Conservation (phyloP, 2,888 invertebrate species). For the Thera britannica region DNA sequence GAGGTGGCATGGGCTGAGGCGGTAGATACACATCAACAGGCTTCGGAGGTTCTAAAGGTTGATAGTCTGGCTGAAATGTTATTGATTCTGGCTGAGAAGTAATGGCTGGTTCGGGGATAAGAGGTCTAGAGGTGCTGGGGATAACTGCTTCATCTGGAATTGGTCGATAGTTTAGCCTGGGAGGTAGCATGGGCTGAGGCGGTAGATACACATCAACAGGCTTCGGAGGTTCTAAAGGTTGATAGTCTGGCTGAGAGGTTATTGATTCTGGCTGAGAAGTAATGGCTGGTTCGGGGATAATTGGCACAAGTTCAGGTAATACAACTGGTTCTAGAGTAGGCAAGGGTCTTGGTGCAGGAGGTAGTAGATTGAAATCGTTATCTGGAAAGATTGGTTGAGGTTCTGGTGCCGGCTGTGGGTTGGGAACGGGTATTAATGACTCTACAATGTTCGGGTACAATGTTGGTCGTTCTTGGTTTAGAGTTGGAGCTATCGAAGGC, state of each 20-base stretch:
- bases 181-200: no score
- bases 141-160: no score
- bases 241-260: background rate
- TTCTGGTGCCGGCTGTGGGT: no score
- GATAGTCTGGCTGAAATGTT: background rate
- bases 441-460: background rate
- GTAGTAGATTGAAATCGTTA: background rate
- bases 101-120: background rate
- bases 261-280: background rate
- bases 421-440: no score
- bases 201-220: no score
- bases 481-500: constrained; percentile 6
- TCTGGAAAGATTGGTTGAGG: background rate
- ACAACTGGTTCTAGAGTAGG: constrained; percentile 15
- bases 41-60: constrained; percentile 12
- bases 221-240: background rate
- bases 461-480: constrained; percentile 6
- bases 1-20: no score
- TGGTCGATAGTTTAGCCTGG: no score
- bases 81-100: background rate
- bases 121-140: constrained; percentile 11
- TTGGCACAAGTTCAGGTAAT: constrained; percentile 6
- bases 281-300: background rate
- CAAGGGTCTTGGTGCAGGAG: background rate
- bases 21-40: background rate